Evolutionary conservation across 2,888 invertebrate species (phyloP).

Genomic region (Ormia ochracea): DNA sequence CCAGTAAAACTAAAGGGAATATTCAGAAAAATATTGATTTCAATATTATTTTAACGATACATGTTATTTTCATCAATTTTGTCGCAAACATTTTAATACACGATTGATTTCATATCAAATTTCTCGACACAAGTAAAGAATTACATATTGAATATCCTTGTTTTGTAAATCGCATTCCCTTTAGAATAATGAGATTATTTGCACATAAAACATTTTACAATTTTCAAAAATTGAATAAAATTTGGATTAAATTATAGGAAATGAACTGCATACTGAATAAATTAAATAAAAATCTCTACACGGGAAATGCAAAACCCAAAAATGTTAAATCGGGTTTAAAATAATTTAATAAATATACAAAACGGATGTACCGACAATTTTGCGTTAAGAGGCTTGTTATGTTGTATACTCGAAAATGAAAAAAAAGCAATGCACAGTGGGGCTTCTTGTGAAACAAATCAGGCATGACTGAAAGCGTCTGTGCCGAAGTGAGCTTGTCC

Average conservation of each 20-base stretch:
- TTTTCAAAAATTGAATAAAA: slow-evolving; percentile 42
- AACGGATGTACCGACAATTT: slow-evolving; percentile 36
- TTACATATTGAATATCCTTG: not conserved
- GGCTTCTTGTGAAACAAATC: not conserved
- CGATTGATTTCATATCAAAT: no score
- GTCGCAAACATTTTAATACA: no score
- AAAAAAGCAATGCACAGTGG: not conserved
- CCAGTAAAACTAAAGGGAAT: no score
- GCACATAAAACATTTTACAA: slow-evolving; percentile 28
- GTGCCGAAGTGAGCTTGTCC: no score
- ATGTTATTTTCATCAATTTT: no score
- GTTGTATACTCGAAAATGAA: no score
- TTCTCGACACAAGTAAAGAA: not conserved
- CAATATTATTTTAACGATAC: no score
- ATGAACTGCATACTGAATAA: slow-evolving; percentile 54
- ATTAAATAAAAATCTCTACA: slow-evolving; percentile 58
- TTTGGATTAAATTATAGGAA: slow-evolving; percentile 47
- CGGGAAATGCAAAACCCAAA: slow-evolving; percentile 37
- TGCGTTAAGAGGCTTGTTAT: slow-evolving; percentile 2
- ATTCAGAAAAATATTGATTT: no score
- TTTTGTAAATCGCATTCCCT: slow-evolving; percentile 2
- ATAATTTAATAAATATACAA: slow-evolving; percentile 54
- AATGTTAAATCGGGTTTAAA: slow-evolving; percentile 55
- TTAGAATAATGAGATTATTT: slow-evolving; percentile 13
- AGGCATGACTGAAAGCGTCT: no score